Evolutionary conservation across 2,113 vertebrate genomes (phyloP).

Genomic region (Motacilla alba): DNA sequence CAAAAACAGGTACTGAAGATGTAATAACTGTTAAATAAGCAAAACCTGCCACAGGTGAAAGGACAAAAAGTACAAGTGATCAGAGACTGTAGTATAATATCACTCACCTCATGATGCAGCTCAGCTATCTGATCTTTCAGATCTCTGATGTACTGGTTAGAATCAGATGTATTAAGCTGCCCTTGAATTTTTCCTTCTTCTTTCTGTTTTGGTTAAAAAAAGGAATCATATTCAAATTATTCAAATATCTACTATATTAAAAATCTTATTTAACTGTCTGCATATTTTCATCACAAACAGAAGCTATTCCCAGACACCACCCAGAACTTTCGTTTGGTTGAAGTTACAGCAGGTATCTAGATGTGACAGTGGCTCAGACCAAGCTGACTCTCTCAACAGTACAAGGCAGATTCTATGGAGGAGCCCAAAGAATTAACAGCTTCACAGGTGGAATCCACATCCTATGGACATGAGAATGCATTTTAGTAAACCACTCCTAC

Average conservation of each 20-base stretch:
- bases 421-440: neutral
- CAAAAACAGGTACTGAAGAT: neutral
- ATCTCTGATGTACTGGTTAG: conserved; percentile 92
- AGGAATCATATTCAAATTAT: neutral
- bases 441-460: neutral
- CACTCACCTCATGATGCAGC: conserved; percentile 92
- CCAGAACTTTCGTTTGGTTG: neutral
- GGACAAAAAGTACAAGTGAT: conserved; percentile 40
- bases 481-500: neutral
- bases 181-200: conserved; percentile 97
- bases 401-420: neutral
- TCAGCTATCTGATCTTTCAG: conserved; percentile 96
- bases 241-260: neutral
- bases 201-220: conserved; percentile 80
- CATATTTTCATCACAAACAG: neutral
- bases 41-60: neutral
- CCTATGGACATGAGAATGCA: neutral
- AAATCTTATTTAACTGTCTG: neutral
- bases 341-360: neutral
- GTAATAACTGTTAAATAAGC: neutral
- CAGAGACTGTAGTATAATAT: conserved; percentile 38
- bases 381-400: neutral
- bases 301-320: neutral
- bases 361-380: neutral
- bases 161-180: conserved; percentile 96